A percentile compares a stretch with the other conserved stretches of the same genome.
Conservation (phyloP, 2,797 vertebrate genomes). For the Tinamus major region DNA sequence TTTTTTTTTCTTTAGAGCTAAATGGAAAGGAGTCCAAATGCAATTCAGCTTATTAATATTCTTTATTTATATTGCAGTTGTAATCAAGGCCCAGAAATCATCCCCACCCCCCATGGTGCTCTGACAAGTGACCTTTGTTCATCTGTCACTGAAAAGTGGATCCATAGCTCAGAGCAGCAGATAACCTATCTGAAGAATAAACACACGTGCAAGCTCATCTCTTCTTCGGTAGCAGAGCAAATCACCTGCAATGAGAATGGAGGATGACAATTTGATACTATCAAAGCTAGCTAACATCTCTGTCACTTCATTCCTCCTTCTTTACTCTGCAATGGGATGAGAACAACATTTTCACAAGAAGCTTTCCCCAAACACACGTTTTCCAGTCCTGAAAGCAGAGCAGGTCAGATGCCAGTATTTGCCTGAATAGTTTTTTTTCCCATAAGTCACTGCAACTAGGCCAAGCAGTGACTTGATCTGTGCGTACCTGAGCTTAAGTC, state of each 20-base stretch:
- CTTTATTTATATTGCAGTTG: constrained; percentile 32
- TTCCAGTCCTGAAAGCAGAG: not conserved
- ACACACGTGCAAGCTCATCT: not conserved
- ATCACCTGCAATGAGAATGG: not conserved
- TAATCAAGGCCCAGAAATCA: constrained; percentile 35
- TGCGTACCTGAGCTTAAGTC: not conserved
- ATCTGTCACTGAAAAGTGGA: not conserved
- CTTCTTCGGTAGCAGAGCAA: not conserved
- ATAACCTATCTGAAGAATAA: not conserved
- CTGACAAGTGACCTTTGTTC: constrained; percentile 33
- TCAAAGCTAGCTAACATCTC: not conserved
- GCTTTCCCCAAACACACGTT: not conserved
- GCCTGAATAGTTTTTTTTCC: constrained; percentile 28
- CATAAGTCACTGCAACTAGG: not conserved
- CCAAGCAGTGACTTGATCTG: not conserved
- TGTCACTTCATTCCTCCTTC: not conserved
- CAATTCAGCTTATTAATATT: constrained; percentile 46
- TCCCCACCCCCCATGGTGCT: not conserved
- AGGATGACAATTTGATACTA: not conserved
- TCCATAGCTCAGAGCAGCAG: not conserved
- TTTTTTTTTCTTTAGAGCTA: not conserved
- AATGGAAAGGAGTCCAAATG: not conserved
- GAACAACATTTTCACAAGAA: not conserved
- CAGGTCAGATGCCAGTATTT: not conserved
- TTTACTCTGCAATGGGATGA: not conserved